Evolutionary conservation across 1,140 invertebrate genomes (phyloP).

Genomic region (Caligus rogercresseyi): DNA sequence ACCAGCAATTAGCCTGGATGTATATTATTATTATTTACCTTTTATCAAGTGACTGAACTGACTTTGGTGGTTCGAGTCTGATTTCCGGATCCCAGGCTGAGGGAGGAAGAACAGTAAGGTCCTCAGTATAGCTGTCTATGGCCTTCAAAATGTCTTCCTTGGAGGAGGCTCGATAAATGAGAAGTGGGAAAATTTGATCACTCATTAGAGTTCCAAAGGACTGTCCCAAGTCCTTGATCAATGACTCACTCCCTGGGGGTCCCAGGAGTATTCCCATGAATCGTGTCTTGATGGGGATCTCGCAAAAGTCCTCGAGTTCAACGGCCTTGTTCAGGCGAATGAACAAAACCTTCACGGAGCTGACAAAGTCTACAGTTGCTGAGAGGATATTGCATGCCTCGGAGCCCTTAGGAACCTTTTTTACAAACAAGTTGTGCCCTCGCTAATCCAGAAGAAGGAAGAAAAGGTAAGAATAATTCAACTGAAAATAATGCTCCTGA

Average conservation of each 20-base stretch:
- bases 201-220: conserved; percentile 16
- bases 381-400: conserved; percentile 30
- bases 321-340: conserved; percentile 25
- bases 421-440: conserved; percentile 26
- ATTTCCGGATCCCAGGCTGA: conserved; percentile 30
- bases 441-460: no score
- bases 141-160: conserved; percentile 28
- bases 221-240: conserved; percentile 3
- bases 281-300: conserved; percentile 29
- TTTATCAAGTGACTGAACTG: conserved; percentile 21
- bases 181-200: conserved; percentile 27
- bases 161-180: conserved; percentile 27
- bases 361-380: conserved; percentile 27
- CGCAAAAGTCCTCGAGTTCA: conserved; percentile 27
- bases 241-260: conserved; percentile 23
- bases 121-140: conserved; percentile 31
- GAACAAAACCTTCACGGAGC: conserved; percentile 26
- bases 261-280: conserved; percentile 30
- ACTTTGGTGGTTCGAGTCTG: conserved; percentile 27
- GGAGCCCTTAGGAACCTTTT: conserved; percentile 28
- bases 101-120: conserved; percentile 31
- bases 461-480: no score
- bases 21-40: conserved; percentile 1
- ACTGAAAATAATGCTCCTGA: no score
- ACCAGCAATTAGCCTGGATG: no score